Evolutionary conservation across 2,888 invertebrate genomes (phyloP).

Genomic region (Hemaris fuciformis): DNA sequence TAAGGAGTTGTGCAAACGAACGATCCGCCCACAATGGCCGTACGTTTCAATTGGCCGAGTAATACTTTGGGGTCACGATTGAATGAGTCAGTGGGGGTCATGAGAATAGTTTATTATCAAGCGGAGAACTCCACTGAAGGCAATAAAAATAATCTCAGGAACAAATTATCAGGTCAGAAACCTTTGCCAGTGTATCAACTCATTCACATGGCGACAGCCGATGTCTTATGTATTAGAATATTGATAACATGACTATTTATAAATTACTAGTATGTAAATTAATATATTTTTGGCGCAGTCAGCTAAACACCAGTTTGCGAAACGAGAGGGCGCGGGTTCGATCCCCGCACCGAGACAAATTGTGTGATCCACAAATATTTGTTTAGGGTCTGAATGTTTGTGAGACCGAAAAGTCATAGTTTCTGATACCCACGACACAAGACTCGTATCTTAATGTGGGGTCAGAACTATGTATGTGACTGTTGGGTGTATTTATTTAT

Average conservation of each 20-base stretch:
- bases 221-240: neutral
- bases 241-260: neutral
- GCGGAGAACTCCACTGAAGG: slow-evolving; percentile 31
- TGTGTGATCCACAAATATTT: too few species aligned
- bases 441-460: too few species aligned
- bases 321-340: too few species aligned
- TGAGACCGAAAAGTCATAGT: too few species aligned
- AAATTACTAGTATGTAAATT: neutral
- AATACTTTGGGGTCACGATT: slow-evolving; percentile 43
- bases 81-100: slow-evolving; percentile 42
- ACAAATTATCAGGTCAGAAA: slow-evolving; percentile 35
- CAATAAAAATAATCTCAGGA: slow-evolving; percentile 28
- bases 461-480: too few species aligned
- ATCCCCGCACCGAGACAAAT: too few species aligned
- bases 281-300: neutral
- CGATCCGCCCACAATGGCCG: slow-evolving; percentile 27
- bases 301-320: too few species aligned
- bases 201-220: slow-evolving; percentile 5
- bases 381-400: too few species aligned
- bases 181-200: slow-evolving; percentile 25
- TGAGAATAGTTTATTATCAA: slow-evolving; percentile 34
- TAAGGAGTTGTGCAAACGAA: slow-evolving; percentile 21
- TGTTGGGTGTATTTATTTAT: too few species aligned
- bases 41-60: slow-evolving; percentile 31
- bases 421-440: too few species aligned